Evolutionary conservation across 2,797 vertebrate genomes (phyloP).

Genomic region (Atherinosoma microstoma): DNA sequence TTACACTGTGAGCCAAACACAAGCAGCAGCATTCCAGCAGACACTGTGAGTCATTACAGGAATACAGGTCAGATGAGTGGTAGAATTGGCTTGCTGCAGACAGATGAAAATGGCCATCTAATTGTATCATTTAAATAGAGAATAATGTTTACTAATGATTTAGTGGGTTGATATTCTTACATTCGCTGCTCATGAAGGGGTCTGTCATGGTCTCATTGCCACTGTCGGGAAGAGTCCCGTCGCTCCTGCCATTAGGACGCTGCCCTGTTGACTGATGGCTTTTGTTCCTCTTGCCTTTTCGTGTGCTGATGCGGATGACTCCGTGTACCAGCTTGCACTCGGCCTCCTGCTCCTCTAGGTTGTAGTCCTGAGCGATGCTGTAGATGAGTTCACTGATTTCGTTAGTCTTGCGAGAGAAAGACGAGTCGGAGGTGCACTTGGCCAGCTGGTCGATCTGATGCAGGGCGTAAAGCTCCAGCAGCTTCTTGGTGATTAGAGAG

Average conservation of each 20-base stretch:
- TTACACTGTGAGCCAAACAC: conserved; percentile 51
- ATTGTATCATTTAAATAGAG: neutral
- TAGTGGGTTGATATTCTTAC: conserved; percentile 74
- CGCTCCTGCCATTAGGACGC: conserved; percentile 80
- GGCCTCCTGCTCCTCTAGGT: conserved; percentile 96
- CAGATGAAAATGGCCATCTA: neutral
- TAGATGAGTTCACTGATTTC: conserved; percentile 99
- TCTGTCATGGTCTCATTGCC: conserved; percentile 95
- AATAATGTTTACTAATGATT: neutral
- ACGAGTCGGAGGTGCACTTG: conserved; percentile 96
- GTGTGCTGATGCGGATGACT: conserved; percentile 97
- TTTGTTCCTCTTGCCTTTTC: conserved; percentile 86
- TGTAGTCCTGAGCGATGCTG: conserved; percentile 97
- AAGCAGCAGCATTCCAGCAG: conserved; percentile 43
- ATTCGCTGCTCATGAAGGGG: conserved; percentile 89
- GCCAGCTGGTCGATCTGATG: conserved; percentile 99
- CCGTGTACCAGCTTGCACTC: conserved; percentile 96
- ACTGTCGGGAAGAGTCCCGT: conserved; percentile 90
- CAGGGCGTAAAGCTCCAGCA: conserved; percentile 95
- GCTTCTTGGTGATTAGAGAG: conserved; percentile 95
- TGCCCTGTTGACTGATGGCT: conserved; percentile 77
- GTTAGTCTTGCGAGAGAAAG: conserved; percentile 96
- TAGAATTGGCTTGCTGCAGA: conserved; percentile 38
- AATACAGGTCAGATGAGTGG: conserved; percentile 37
- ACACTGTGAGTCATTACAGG: conserved; percentile 59